Percentiles rank a stretch among this genome's conserved stretches.
Conservation (phyloP, 2,113 vertebrate species). For the Brachyistius frenatus region DNA sequence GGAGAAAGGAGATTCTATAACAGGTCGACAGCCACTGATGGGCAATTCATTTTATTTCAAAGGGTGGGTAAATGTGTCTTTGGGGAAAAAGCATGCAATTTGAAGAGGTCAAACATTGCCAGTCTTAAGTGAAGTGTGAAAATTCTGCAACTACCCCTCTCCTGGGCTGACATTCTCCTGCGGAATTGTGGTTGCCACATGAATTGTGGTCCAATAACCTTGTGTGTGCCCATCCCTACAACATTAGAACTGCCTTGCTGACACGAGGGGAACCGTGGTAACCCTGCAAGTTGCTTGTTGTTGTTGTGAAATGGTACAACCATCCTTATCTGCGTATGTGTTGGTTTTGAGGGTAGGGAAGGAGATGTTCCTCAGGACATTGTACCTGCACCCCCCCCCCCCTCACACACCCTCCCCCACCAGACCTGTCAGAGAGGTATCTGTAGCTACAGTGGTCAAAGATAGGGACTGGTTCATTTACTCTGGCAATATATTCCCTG, state of each 20-base stretch:
- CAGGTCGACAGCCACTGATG: not conserved
- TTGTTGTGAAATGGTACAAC: not conserved
- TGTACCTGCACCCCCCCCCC: not conserved
- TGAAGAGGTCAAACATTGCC: too few species aligned
- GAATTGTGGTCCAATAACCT: too few species aligned
- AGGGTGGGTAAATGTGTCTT: not conserved
- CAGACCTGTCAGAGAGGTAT: not conserved
- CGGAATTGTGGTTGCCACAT: too few species aligned
- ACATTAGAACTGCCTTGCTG: too few species aligned
- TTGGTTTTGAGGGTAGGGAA: not conserved
- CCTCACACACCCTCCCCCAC: too few species aligned
- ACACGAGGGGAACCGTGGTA: not conserved
- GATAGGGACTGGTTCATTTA: not conserved
- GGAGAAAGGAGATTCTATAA: not conserved
- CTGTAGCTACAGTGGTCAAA: not conserved
- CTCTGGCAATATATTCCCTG: not conserved
- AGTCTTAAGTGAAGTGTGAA: too few species aligned
- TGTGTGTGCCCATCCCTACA: too few species aligned
- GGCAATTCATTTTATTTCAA: not conserved
- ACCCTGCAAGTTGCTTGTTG: not conserved
- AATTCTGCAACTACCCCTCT: too few species aligned
- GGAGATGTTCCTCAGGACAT: not conserved
- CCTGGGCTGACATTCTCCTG: too few species aligned
- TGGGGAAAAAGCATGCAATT: not conserved
- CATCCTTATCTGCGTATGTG: not conserved